Evolutionary conservation across 1,140 invertebrate genomes (phyloP).

Genomic region (Tyrophagus putrescentiae): DNA sequence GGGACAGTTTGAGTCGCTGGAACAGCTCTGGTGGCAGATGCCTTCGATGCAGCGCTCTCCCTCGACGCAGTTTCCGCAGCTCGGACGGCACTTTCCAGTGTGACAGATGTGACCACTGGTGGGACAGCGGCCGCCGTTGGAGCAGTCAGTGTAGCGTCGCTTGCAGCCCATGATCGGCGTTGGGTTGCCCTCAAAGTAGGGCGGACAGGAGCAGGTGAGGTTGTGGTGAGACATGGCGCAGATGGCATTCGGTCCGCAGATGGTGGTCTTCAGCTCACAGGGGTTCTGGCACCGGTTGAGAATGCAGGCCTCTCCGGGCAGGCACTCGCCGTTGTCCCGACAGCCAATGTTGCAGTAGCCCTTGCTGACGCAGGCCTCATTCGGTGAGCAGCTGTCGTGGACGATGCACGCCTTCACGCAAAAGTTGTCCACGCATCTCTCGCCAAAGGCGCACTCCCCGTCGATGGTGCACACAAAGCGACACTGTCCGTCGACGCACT

Average conservation of each 20-base stretch:
- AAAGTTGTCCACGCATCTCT: constrained; percentile 58
- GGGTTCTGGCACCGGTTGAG: constrained; percentile 67
- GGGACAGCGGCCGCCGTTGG: constrained; percentile 29
- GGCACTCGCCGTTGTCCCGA: constrained; percentile 61
- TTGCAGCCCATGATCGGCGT: constrained; percentile 74
- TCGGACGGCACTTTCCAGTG: constrained; percentile 26
- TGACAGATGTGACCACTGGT: constrained; percentile 26
- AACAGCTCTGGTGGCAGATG: constrained; percentile 41
- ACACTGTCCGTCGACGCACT: constrained; percentile 67
- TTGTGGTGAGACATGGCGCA: constrained; percentile 52
- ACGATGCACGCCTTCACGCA: constrained; percentile 50
- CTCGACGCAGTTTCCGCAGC: constrained; percentile 27
- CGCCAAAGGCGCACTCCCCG: constrained; percentile 59
- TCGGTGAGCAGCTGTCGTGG: constrained; percentile 57
- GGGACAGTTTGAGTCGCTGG: constrained; percentile 69
- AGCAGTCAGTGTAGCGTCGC: constrained; percentile 47
- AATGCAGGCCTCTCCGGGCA: constrained; percentile 54
- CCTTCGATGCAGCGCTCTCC: constrained; percentile 27
- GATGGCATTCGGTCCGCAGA: constrained; percentile 71
- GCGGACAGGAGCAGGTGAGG: constrained; percentile 54
- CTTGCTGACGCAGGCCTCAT: constrained; percentile 56
- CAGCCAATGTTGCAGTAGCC: constrained; percentile 65
- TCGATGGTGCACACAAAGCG: constrained; percentile 57
- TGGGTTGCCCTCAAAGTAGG: constrained; percentile 62
- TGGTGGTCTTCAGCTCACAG: constrained; percentile 55